Evolutionary conservation across 2,113 vertebrate genomes (phyloP).

Genomic region (Chaetodon trifascialis): DNA sequence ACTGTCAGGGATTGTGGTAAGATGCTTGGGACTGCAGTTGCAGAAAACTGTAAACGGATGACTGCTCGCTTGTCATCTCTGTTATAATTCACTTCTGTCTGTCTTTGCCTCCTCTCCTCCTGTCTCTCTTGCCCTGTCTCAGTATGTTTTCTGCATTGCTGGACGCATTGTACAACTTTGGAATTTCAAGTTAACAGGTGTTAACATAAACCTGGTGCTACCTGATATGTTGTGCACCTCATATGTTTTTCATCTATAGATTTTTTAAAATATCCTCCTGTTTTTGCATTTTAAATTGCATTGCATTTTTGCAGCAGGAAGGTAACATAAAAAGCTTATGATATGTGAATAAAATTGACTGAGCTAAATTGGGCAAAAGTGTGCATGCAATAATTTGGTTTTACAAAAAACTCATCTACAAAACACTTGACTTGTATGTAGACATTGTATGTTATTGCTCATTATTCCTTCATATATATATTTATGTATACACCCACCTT

Average conservation of each 20-base stretch:
- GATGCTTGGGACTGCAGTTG: slow-evolving; percentile 3
- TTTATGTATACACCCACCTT: too few relatives aligned
- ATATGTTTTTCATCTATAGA: too few relatives aligned
- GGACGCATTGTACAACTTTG: not conserved
- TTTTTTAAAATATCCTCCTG: not conserved
- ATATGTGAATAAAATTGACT: not conserved
- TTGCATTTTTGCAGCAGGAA: not conserved
- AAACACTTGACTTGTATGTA: not conserved
- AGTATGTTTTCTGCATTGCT: not conserved
- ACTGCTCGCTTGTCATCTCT: slow-evolving; percentile 27
- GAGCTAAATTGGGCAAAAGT: not conserved
- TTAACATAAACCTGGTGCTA: not conserved
- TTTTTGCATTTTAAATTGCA: not conserved
- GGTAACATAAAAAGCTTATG: not conserved
- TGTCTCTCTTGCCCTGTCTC: not conserved
- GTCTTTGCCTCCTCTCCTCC: not conserved
- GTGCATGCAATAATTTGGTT: not conserved
- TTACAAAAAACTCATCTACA: not conserved
- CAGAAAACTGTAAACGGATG: slow-evolving; percentile 35
- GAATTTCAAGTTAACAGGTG: not conserved
- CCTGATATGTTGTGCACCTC: not conserved
- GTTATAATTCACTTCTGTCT: slow-evolving; percentile 14
- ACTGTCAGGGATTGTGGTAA: slow-evolving; percentile 17
- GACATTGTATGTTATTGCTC: not conserved
- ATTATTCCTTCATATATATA: not conserved